Base-by-base conservation (phyloP, 2,888 invertebrate genomes). In the Blastobasis lacticolella region DNA sequence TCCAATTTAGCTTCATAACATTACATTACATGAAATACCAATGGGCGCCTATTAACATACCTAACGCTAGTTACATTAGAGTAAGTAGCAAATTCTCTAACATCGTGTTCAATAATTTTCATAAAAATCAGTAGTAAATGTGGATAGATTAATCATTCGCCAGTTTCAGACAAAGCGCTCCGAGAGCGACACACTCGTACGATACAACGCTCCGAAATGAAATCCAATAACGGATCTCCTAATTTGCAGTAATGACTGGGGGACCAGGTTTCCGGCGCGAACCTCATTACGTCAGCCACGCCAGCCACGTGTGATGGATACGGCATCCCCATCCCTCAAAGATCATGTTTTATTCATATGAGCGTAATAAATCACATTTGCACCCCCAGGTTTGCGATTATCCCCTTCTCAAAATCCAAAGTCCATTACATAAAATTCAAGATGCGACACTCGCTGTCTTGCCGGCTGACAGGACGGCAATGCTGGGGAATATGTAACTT, bases 331-430 rank as follows among this genome's bases (percentile, higher is more conserved):
- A 64, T 64, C 66, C 66, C 71, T 66, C 68, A 65, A 64, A 69
- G 64, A 64, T 64, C 60, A 79, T 79, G 75, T 71, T 69, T 79
- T 78, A 78, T 78, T 79, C 78, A 79, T 75, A 66, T 59, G 58
- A 54, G 54, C 59, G 69, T 73, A 69, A 79, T 78, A 78, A 78
- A 79, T 78, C 77, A 75, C 67, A 67, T 74, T 66, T 67, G 66
- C 66, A 66, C 67, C 65, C 68, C 64, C 63, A 68, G 70, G 68
- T 67, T 68, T 63, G 59, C 64, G 67, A 73, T 73, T 67, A 73
- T 72, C 70, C 66, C 66, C 60, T 63, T 67, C 69, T 68, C 64
- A 59, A 67, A 72, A 72, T 66, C 65, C 59, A 51, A 60, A 71
- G 71, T 69, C 64, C 64, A 70, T 71, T 71, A 72, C 64, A 67